A percentile compares a stretch with the other conserved stretches of the same genome.
phyloP scores from a whole-genome alignment of 2,888 invertebrate species.

The Lottia gigantea region DNA sequence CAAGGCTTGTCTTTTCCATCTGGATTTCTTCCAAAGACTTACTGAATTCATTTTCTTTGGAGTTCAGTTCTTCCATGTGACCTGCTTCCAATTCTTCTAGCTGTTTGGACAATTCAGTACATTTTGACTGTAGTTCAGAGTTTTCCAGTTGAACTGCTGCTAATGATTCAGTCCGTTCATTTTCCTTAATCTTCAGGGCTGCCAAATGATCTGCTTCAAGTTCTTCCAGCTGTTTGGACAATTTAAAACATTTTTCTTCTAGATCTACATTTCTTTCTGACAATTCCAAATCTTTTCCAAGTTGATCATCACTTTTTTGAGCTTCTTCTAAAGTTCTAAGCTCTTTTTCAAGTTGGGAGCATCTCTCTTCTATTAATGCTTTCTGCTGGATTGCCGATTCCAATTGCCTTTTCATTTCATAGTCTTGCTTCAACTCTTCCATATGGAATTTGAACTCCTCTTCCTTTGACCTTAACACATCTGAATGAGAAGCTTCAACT shows the following conservation, averaged over 20 bases:
- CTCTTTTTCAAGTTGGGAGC: constrained; percentile 23
- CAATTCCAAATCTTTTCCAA: constrained; percentile 37
- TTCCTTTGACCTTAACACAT: constrained; percentile 47
- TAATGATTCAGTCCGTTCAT: constrained; percentile 39
- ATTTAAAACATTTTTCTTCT: constrained; percentile 22
- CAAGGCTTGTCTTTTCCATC: constrained; percentile 23
- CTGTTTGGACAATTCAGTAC: constrained; percentile 29
- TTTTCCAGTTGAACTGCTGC: constrained; percentile 41
- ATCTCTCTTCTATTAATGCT: constrained; percentile 17
- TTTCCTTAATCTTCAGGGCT: constrained; percentile 24
- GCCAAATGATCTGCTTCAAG: constrained; percentile 27
- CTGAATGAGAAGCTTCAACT: constrained; percentile 1
- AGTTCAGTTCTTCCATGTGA: too few species aligned
- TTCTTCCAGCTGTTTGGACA: constrained; percentile 33
- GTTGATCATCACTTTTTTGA: constrained; percentile 34
- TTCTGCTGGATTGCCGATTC: too few species aligned
- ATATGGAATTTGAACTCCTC: constrained; percentile 61
- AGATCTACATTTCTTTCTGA: constrained; percentile 33
- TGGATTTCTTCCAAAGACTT: too few species aligned
- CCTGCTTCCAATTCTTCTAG: constrained; percentile 34
- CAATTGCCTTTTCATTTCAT: constrained; percentile 15
- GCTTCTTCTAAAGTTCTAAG: constrained; percentile 36
- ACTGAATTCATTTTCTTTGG: too few species aligned
- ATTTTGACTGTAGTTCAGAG: constrained; percentile 21
- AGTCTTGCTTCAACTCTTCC: constrained; percentile 54